Conservation (phyloP, 2,888 invertebrate genomes). For the Trichacis sp. region DNA sequence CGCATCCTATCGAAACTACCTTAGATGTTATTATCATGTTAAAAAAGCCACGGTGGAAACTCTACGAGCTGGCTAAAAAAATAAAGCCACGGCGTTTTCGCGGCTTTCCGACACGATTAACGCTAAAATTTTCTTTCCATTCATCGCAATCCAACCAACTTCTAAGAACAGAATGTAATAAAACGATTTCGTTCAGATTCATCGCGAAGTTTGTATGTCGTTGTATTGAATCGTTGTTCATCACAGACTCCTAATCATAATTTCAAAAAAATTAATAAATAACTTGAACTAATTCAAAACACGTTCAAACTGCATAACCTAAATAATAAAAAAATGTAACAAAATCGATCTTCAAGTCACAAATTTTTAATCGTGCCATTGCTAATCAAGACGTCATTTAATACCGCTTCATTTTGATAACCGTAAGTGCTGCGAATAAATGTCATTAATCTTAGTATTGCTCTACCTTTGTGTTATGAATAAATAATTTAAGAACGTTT, state of each 20-base stretch:
- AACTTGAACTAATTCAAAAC: too few species aligned
- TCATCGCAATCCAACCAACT: conserved; percentile 11
- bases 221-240: conserved; percentile 62
- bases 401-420: conserved; percentile 39
- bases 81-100: conserved; percentile 18
- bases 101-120: too few species aligned
- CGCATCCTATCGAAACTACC: neutral
- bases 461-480: conserved; percentile 38
- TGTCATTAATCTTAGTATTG: conserved; percentile 58
- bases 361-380: conserved; percentile 34
- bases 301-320: neutral
- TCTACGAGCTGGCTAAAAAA: conserved; percentile 39
- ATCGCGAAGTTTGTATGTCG: conserved; percentile 45
- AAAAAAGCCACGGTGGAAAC: conserved; percentile 35
- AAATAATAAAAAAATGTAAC: neutral
- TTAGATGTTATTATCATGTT: conserved; percentile 27
- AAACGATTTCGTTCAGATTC: conserved; percentile 31
- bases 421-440: conserved; percentile 37
- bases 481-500: neutral
- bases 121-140: neutral
- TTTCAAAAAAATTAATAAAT: too few species aligned
- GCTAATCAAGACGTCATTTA: conserved; percentile 23
- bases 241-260: too few species aligned
- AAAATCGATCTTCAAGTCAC: neutral
- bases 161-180: conserved; percentile 20